Percentiles rank a stretch among this genome's conserved stretches.
These are phyloP conservation scores for Ataeniobius toweri DNA, from an alignment of 2,797 vertebrate genomes.

Conservation along the genomic window DNA sequence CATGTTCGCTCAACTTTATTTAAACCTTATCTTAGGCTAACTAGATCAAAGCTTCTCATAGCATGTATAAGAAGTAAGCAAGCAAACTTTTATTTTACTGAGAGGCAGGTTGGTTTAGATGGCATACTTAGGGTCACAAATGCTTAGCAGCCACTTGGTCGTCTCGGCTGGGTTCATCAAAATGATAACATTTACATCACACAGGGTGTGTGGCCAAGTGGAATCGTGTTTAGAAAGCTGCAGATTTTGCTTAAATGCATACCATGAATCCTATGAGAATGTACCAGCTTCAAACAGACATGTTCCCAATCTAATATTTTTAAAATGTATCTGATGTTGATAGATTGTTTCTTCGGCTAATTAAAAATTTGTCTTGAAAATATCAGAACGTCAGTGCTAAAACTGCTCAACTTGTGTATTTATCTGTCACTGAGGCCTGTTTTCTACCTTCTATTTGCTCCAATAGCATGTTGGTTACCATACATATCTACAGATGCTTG, in stretches of 20 bases:
- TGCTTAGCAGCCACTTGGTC: not conserved
- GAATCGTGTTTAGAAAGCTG: not conserved
- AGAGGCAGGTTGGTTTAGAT: not conserved
- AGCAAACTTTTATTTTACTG: too few relatives aligned
- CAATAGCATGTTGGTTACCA: conserved; percentile 44
- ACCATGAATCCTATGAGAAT: not conserved
- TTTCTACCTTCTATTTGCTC: conserved; percentile 26
- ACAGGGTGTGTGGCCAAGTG: not conserved
- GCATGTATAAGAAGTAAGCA: not conserved
- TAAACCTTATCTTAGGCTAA: not conserved
- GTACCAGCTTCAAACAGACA: not conserved
- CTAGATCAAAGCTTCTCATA: not conserved
- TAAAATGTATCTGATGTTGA: not conserved
- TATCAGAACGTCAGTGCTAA: not conserved
- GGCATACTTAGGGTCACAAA: not conserved
- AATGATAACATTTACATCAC: not conserved
- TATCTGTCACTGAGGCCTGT: conserved; percentile 20
- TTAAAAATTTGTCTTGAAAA: not conserved
- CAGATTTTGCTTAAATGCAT: not conserved
- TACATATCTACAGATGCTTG: conserved; percentile 48
- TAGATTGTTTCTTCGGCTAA: not conserved
- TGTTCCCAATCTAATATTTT: not conserved
- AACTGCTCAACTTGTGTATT: conserved; percentile 8
- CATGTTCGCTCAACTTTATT: not conserved
- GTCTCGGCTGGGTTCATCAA: not conserved